A percentile compares a stretch with the other conserved stretches of the same genome.
phyloP scores from a whole-genome alignment of 2,113 vertebrate genomes.

The Myiozetetes cayanensis region DNA sequence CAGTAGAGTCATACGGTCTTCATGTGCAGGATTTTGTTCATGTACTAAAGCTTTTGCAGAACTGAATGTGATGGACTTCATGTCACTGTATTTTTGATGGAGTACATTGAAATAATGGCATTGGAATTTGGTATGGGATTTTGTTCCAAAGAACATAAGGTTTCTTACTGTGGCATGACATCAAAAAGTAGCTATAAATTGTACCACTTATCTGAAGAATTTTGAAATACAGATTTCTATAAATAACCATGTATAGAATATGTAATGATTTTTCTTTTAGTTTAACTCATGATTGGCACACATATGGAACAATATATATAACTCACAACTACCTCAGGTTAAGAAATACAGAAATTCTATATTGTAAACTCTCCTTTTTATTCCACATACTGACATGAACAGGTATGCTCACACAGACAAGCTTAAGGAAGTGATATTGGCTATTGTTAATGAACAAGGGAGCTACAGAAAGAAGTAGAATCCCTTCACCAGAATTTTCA shows the following conservation, averaged over 20 bases:
- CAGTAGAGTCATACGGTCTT: neutral
- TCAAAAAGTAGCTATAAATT: neutral
- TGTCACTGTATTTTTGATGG: neutral
- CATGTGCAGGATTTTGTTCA: neutral
- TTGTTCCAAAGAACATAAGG: neutral
- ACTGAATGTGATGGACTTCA: neutral
- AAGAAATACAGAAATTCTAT: neutral
- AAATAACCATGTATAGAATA: neutral
- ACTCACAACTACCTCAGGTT: neutral
- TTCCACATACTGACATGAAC: neutral
- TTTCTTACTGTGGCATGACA: neutral
- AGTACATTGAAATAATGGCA: neutral
- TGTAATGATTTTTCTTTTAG: neutral
- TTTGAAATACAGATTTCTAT: neutral
- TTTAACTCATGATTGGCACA: neutral
- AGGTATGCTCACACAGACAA: neutral
- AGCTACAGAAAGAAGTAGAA: neutral
- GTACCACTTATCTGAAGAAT: neutral
- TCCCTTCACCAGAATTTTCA: neutral
- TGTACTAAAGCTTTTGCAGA: neutral
- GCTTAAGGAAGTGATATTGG: neutral
- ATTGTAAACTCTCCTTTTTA: neutral
- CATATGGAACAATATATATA: neutral
- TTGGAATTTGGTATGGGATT: neutral
- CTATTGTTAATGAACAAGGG: neutral